A percentile compares a stretch with the other conserved stretches of the same genome.
Conservation (phyloP, 2,888 invertebrate species). For the Melanostoma scalare region DNA sequence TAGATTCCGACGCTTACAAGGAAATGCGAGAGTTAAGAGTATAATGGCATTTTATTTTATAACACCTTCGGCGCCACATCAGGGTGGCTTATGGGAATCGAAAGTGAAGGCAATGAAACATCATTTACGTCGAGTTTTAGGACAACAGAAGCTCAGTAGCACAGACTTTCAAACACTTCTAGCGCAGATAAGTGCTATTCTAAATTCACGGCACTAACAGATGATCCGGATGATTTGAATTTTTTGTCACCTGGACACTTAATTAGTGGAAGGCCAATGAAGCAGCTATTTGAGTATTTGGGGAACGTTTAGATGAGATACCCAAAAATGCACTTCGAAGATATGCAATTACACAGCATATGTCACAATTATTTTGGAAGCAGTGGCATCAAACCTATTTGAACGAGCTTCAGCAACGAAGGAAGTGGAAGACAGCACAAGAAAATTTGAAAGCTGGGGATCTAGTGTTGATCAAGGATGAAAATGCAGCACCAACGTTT, state of each 20-base stretch:
- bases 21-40: background rate
- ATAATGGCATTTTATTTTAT: background rate
- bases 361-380: background rate
- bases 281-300: slow-evolving; percentile 1
- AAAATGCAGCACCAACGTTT: slow-evolving; percentile 1
- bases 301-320: background rate
- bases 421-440: background rate
- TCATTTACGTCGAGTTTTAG: background rate
- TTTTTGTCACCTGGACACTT: slow-evolving; percentile 8
- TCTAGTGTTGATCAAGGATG: background rate
- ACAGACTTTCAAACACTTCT: background rate
- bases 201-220: slow-evolving; percentile 7
- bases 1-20: background rate
- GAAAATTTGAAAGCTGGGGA: background rate
- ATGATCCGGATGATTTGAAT: slow-evolving; percentile 1
- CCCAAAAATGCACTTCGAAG: background rate
- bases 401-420: background rate
- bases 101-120: slow-evolving; percentile 8
- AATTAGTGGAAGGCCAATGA: slow-evolving; percentile 4
- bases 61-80: background rate
- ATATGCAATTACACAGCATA: background rate
- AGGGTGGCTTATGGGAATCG: slow-evolving; percentile 1
- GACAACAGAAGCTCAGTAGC: background rate
- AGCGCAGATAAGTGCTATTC: background rate
- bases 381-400: background rate